Base-by-base conservation (phyloP, 2,113 vertebrate species). In the Etheostoma spectabile region DNA sequence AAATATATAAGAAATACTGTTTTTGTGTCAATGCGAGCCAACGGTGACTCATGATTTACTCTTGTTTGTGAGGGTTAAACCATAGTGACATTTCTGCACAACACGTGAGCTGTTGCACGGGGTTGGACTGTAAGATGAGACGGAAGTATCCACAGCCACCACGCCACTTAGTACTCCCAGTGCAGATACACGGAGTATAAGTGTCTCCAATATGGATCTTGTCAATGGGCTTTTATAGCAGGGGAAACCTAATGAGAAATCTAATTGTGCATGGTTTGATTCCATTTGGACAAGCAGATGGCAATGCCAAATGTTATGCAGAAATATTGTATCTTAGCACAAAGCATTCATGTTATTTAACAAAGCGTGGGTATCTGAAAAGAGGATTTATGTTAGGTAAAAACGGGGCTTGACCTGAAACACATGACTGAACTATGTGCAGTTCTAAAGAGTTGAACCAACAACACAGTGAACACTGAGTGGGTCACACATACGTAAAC, bases 241-340 rank as follows among this genome's bases (percentile, higher is more conserved):
- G 6, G n/a, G 14, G 48, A 60, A 45, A 59, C 45, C 61, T 66
- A 79, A 79, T 35, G 83, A 80, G 49, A 46, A 69, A 46, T 22
- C 63, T 62, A 63, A 57, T 77, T 63, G 61, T 57, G 68, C 60
- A 5, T 85, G 79, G 27, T 63, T 67, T 78, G 55, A 83, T 72
- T 83, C 42, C 24, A 8, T 75, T 61, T 61, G 57, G 51, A 72
- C 42, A 22, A 56, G 62, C 72, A 85, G 86, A 87, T 83, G 79
- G 73, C 48, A 30, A 63, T 2, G 48, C 64, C 82, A 85, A 88
- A 79, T 76, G 79, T 73, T 48, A 46, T 1, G 2, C 30, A 51
- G 53, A 42, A 38, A 69, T 24, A 33, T 46, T 19, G 21, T 18
- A 35, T 59, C n/a, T 48, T n/a, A 14, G 8, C 33, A 45, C 19